These are phyloP conservation scores for Jacana jacana DNA, from an alignment of 2,113 vertebrate genomes.

Conservation along the genomic window DNA sequence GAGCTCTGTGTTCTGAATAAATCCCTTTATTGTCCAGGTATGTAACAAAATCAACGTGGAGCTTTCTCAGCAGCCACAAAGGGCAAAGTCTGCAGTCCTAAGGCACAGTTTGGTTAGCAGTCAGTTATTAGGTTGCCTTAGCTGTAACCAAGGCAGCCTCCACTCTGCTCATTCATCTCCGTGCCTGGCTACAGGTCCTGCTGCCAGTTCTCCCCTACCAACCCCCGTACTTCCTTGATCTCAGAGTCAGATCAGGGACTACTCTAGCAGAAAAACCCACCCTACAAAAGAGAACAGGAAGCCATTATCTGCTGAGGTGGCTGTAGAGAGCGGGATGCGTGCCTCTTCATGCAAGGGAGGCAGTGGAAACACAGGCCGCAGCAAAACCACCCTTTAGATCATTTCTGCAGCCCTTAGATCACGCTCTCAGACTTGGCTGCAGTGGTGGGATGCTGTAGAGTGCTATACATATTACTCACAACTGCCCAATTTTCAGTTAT, in stretches of 20 bases:
- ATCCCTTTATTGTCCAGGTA: neutral
- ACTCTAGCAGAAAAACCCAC: neutral
- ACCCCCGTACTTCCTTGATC: rapidly evolving
- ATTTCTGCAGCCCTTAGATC: neutral
- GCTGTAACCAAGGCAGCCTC: neutral
- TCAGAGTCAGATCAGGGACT: neutral
- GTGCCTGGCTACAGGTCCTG: neutral
- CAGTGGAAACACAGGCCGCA: neutral
- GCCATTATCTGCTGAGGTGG: neutral
- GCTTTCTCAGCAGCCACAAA: neutral
- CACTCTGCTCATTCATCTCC: neutral
- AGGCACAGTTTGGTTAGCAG: neutral
- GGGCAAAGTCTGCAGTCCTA: neutral
- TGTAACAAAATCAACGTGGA: neutral
- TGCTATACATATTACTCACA: neutral
- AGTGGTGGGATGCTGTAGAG: neutral
- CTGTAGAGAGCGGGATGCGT: neutral
- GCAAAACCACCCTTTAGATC: neutral
- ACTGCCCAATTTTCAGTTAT: neutral
- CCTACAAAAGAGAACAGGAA: neutral
- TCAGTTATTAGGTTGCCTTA: neutral
- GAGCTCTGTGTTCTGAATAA: neutral
- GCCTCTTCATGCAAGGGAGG: rapidly evolving
- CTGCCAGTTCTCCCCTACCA: neutral
- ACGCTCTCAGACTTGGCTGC: neutral